A percentile compares a stretch with the other conserved stretches of the same genome.
Evolutionary conservation across 2,888 invertebrate species (phyloP).

Genomic region (Chymomyza fuscimana): DNA sequence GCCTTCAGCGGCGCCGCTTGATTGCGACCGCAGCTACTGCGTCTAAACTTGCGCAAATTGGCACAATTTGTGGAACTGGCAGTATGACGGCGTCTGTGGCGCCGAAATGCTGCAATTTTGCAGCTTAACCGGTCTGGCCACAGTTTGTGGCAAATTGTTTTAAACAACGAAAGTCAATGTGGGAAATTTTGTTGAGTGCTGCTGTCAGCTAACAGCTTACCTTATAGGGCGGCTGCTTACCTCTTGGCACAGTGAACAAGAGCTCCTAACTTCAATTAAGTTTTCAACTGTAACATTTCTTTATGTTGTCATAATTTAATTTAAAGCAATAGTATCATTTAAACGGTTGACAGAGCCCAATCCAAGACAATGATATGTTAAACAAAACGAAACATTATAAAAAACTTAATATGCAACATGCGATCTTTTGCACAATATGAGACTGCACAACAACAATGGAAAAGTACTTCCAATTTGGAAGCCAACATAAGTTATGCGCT

Average conservation of each 20-base stretch:
- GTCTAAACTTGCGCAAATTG: constrained; percentile 29
- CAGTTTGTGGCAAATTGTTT: constrained; percentile 34
- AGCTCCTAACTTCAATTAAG: constrained; percentile 24
- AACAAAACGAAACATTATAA: constrained; percentile 3
- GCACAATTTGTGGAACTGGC: constrained; percentile 40
- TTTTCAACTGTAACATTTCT: constrained; percentile 14
- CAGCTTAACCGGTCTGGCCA: constrained; percentile 55
- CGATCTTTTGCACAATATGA: constrained; percentile 44
- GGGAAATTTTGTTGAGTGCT: not conserved
- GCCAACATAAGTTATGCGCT: not conserved
- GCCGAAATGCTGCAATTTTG: constrained; percentile 41
- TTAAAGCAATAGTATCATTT: not conserved
- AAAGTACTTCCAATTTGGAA: not conserved
- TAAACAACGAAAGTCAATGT: constrained; percentile 20
- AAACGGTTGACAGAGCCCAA: not conserved
- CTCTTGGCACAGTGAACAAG: constrained; percentile 55
- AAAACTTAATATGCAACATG: constrained; percentile 49
- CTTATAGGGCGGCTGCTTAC: constrained; percentile 53
- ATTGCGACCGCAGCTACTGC: constrained; percentile 14
- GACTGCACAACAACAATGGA: not conserved
- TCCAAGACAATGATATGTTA: not conserved
- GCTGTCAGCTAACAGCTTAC: constrained; percentile 31
- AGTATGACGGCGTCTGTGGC: constrained; percentile 2
- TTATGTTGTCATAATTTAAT: constrained; percentile 33
- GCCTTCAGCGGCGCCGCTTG: constrained; percentile 41